Evolutionary conservation across 1,140 invertebrate species (phyloP).

Genomic region (Hetaerina americana): DNA sequence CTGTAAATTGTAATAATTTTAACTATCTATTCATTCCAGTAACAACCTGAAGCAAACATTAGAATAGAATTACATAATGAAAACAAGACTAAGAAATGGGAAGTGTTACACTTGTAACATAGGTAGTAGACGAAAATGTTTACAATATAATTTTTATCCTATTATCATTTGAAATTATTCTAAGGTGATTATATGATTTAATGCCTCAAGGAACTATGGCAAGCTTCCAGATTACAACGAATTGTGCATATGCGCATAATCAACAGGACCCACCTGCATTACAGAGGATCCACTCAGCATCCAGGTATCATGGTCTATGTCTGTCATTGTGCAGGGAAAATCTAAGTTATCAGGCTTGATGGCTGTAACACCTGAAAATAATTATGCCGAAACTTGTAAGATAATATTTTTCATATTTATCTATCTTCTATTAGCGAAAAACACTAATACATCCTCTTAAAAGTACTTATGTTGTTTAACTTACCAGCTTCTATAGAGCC

Average conservation of each 20-base stretch:
- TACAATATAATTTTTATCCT: too few species aligned
- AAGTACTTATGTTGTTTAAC: constrained; percentile 11
- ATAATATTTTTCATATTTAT: background rate
- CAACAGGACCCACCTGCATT: constrained; percentile 21
- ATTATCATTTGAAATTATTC: too few species aligned
- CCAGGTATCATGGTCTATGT: constrained; percentile 83
- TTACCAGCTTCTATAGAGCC: constrained; percentile 74
- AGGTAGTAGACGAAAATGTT: too few species aligned
- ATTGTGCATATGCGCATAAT: background rate
- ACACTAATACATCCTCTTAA: background rate
- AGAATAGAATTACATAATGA: too few species aligned
- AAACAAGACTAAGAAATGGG: too few species aligned
- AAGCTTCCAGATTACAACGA: constrained; percentile 9
- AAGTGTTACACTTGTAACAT: too few species aligned
- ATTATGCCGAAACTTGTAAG: too few species aligned
- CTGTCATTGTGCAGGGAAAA: constrained; percentile 80
- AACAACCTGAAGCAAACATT: too few species aligned
- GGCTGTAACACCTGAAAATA: constrained; percentile 61
- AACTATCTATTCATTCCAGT: too few species aligned
- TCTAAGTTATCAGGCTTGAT: constrained; percentile 77
- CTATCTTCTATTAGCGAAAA: background rate
- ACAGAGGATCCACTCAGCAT: constrained; percentile 74
- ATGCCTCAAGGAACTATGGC: background rate
- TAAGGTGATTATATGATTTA: too few species aligned
- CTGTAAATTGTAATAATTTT: too few species aligned